phyloP scores from a whole-genome alignment of 1,140 invertebrate species.

The Magallana angulata region DNA sequence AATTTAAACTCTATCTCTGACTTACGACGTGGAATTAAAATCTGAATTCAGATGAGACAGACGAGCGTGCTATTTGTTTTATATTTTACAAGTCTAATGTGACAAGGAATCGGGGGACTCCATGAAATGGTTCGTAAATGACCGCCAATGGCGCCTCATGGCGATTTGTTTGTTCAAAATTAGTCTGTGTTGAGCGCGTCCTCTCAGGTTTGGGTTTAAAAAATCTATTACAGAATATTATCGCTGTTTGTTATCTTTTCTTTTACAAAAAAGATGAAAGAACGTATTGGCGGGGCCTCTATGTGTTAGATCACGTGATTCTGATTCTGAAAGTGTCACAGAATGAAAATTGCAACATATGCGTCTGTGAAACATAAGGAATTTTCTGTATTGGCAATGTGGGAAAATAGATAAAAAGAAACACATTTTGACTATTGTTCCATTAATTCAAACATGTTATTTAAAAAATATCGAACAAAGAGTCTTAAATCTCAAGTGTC shows the following conservation, averaged over 20 bases:
- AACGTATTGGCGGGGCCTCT: background rate
- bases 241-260: constrained; percentile 17
- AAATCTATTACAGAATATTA: constrained; percentile 34
- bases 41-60: constrained; percentile 1
- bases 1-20: constrained; percentile 24
- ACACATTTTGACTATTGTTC: constrained; percentile 6
- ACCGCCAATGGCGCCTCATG: constrained; percentile 3
- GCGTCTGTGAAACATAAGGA: background rate
- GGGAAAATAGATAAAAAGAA: background rate
- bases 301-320: constrained; percentile 22
- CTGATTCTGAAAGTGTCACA: background rate
- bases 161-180: constrained; percentile 29
- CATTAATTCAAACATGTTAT: constrained; percentile 9
- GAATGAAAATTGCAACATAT: background rate
- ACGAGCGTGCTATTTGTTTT: constrained; percentile 20
- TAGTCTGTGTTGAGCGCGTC: background rate
- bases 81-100: constrained; percentile 35
- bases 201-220: background rate
- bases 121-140: constrained; percentile 7
- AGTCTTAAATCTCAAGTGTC: constrained; percentile 27
- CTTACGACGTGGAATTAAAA: constrained; percentile 32
- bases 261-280: constrained; percentile 11
- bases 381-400: background rate
- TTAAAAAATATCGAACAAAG: constrained; percentile 3
- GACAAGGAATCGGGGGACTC: background rate